phyloP scores from a whole-genome alignment of 2,888 invertebrate species.

The Drosophila kanekoi region DNA sequence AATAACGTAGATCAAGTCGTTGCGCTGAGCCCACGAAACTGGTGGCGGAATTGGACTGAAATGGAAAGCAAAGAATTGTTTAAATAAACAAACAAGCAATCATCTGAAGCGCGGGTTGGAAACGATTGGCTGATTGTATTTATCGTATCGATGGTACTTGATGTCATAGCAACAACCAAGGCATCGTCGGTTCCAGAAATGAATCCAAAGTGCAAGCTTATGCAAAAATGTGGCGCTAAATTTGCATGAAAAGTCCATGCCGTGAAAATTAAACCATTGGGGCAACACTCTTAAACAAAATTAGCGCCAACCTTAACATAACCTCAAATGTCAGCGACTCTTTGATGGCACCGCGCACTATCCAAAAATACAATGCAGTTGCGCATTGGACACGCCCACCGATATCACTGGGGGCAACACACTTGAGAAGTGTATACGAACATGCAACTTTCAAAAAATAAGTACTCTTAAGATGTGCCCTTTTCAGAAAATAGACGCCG shows the following conservation, averaged over 20 bases:
- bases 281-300: constrained; percentile 48
- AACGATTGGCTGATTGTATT: neutral
- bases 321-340: constrained; percentile 66
- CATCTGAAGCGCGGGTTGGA: constrained; percentile 18
- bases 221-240: constrained; percentile 26
- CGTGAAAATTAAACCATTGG: constrained; percentile 24
- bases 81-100: constrained; percentile 30
- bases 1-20: constrained; percentile 92
- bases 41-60: constrained; percentile 88
- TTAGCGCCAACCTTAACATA: constrained; percentile 68
- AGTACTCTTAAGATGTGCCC: constrained; percentile 2
- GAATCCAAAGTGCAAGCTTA: constrained; percentile 25
- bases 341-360: constrained; percentile 35
- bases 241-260: constrained; percentile 51
- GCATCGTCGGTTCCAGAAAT: constrained; percentile 19
- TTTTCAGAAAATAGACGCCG: constrained; percentile 68
- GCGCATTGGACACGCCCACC: constrained; percentile 73
- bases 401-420: constrained; percentile 9
- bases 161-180: constrained; percentile 59
- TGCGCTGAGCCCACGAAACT: constrained; percentile 97
- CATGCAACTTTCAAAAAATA: constrained; percentile 14
- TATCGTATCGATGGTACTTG: constrained; percentile 2
- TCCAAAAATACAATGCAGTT: constrained; percentile 61
- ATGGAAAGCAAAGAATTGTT: constrained; percentile 14
- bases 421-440: neutral